These are phyloP conservation scores for Bubo scandiacus DNA, from an alignment of 2,113 vertebrate species.

Conservation along the genomic window DNA sequence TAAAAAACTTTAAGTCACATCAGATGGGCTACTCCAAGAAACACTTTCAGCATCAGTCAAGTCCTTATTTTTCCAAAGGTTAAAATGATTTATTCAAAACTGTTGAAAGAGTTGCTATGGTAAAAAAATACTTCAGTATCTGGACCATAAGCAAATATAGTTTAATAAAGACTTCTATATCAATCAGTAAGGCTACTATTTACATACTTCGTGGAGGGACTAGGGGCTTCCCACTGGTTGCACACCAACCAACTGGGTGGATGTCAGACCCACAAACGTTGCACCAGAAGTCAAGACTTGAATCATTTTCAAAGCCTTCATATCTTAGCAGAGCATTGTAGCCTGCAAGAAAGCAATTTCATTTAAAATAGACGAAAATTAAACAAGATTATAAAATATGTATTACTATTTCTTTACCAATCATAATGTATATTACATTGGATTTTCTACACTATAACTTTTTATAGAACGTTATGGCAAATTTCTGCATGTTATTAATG, in stretches of 20 bases:
- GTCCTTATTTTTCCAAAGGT: background rate
- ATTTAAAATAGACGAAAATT: background rate
- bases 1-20: background rate
- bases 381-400: background rate
- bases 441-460: background rate
- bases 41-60: background rate
- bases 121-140: background rate
- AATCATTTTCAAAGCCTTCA: constrained; percentile 96
- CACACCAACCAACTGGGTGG: constrained; percentile 97
- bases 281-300: constrained; percentile 94
- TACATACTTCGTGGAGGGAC: constrained; percentile 91
- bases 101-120: background rate
- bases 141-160: background rate
- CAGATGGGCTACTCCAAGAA: constrained; percentile 13
- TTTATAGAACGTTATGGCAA: background rate
- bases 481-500: background rate
- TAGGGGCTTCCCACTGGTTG: constrained; percentile 92
- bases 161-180: background rate
- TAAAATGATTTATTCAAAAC: background rate
- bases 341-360: constrained; percentile 73
- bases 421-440: background rate
- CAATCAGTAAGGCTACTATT: background rate
- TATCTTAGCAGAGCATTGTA: constrained; percentile 95
- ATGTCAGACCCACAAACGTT: constrained; percentile 92
- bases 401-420: background rate